Percentiles rank a stretch among this genome's conserved stretches.
These are phyloP conservation scores for Origma solitaria DNA, from an alignment of 2,113 vertebrate species.

Conservation along the genomic window DNA sequence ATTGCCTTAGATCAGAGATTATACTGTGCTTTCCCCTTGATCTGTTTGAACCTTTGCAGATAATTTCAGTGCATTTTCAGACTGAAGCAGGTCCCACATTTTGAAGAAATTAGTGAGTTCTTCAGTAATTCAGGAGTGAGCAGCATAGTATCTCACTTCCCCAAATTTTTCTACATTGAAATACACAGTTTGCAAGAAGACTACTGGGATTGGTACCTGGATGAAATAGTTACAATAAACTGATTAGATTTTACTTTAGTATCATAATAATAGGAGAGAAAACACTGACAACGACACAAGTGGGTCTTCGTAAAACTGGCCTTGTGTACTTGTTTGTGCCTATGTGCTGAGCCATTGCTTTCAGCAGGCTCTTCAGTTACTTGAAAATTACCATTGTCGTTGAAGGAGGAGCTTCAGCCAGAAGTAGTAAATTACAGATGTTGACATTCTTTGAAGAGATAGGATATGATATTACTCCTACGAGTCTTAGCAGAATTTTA, in stretches of 20 bases:
- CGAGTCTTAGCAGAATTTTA: not conserved
- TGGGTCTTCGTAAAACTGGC: not conserved
- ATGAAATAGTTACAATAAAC: not conserved
- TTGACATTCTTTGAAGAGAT: not conserved
- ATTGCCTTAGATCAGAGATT: not conserved
- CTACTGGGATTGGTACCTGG: not conserved
- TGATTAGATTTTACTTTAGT: not conserved
- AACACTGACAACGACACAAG: not conserved
- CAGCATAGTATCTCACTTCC: not conserved
- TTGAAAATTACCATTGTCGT: not conserved
- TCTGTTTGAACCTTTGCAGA: not conserved
- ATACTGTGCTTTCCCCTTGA: not conserved
- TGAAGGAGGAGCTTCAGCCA: not conserved
- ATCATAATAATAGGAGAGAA: not conserved
- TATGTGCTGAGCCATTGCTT: not conserved
- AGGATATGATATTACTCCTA: not conserved
- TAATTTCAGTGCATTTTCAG: not conserved
- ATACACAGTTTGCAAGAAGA: not conserved
- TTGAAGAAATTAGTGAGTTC: not conserved
- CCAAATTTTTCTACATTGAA: not conserved
- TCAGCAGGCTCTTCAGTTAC: not conserved
- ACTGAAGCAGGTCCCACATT: not conserved
- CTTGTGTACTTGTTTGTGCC: not conserved
- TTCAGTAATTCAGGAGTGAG: not conserved
- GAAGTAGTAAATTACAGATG: not conserved